Evolutionary conservation across 2,113 vertebrate genomes (phyloP), one percentile per base, ranked within the genome.

Genomic region (Dryoscopus gambensis): DNA sequence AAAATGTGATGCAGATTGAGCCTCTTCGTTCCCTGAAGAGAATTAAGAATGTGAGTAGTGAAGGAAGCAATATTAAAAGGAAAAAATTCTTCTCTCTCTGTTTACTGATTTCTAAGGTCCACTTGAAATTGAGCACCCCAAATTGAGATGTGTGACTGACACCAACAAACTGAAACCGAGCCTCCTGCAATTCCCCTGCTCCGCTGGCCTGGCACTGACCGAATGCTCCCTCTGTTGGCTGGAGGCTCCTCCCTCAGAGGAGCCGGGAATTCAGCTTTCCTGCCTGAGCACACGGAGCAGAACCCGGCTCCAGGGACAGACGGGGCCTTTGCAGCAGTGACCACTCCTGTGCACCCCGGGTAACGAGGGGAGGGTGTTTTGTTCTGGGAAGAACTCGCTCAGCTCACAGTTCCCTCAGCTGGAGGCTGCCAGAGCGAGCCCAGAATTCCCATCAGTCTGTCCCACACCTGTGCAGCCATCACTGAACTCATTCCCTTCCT

Each of bases 201-300:
- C 18, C 1, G 0, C 44, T 11, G 49, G 24, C 2, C 75, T 2
- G 5, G 52, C 64, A 15, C 52, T 63, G 91, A 33, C 59, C 37
- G 2, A 91, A 83, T 3, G 0, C 96, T 92, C 92, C 95, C 95
- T 94, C 94, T 93, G 82, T 93, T 92, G 94, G 94, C 94, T 84
- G 85, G 13, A 15, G 62, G 50, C 68, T 80, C 63, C 46, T 37
- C 40, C 62, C 13, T 16, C 73, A 10, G 14, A 35, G 47, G 1
- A 7, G 25, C 44, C 8, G 47, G 65, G 55, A n/a, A 60, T 11
- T 12, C 6, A 14, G 57, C 49, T 77, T 12, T 22, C 33, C 74
- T 42, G 59, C 19, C 65, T 3, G 30, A 56, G 27, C 46, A 25
- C 78, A 40, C 7, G 27, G 37, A 30, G 28, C 20, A 47, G 59